Base-by-base conservation (phyloP, 2,797 vertebrate genomes). In the Spinibarbus caldwelli region DNA sequence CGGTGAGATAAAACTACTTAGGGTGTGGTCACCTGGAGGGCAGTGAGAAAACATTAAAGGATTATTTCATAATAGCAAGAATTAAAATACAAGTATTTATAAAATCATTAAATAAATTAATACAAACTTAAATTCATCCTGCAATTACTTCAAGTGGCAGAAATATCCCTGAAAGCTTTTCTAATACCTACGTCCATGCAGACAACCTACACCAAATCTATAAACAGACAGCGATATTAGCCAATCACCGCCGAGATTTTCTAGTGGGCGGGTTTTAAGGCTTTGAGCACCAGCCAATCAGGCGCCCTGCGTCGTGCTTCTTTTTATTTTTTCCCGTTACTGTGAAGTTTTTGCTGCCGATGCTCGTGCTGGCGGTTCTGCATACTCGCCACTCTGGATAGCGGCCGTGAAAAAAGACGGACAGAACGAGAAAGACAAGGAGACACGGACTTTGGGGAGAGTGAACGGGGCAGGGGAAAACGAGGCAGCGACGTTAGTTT, bases 261-360 rank as follows among this genome's bases (percentile, higher is more conserved):
- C 14, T 4, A 82, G 78, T 29, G 10, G 94, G 92, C 86, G 92
- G 92, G 79, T 0, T 66, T 66, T 82, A 62, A 8, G 8, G 0
- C 11, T 41, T 31, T 29, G 38, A 2, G 0, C 9, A 43, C 15
- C 82, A 86, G 78, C 95, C 95, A 96, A 95, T 95, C 90, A 91
- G 29, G 86, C 34, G 38, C 38, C n/a, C 26, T 88, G 85, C 52
- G 86, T 85, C 85, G 92, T 92, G 85, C 90, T 91, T 90, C 92
- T 89, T 89, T 92, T 92, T 92, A 38, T 88, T 88, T 84, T 83
- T 84, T 89, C 64, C 89, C 91, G 92, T 92, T 90, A 90, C 90
- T 78, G 90, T 89, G 93, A 95, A 95, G 93, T 95, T 95, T 94
- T 92, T 84, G 92, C 92, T 90, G 90, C 87, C 86, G 91, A 89